phyloP scores from a whole-genome alignment of 1,140 invertebrate genomes.

The Saccostrea cuccullata region DNA sequence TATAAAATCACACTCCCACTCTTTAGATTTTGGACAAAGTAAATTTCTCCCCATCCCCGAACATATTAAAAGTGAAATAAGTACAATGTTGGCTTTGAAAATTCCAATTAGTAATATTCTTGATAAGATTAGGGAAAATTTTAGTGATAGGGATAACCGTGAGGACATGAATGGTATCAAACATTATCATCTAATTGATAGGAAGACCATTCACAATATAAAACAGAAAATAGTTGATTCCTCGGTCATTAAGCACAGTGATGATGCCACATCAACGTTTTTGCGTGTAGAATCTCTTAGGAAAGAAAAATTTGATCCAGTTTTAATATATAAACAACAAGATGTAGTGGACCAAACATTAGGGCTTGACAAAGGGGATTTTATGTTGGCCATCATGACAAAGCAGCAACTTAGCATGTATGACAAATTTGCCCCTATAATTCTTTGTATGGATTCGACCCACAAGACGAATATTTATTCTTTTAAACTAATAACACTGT shows the following conservation, averaged over 20 bases:
- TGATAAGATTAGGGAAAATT: constrained; percentile 7
- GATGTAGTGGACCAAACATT: not conserved
- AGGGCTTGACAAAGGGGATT: constrained; percentile 36
- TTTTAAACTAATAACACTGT: constrained; percentile 33
- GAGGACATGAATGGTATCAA: constrained; percentile 24
- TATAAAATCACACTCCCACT: constrained; percentile 41
- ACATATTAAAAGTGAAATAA: constrained; percentile 21
- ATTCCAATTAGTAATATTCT: constrained; percentile 41
- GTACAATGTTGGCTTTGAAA: constrained; percentile 9
- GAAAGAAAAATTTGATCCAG: constrained; percentile 17
- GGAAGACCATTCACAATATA: not conserved
- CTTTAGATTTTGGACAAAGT: constrained; percentile 30
- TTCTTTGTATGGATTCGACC: constrained; percentile 44
- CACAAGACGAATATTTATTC: constrained; percentile 41
- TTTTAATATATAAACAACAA: constrained; percentile 38
- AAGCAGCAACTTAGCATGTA: constrained; percentile 37
- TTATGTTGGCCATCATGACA: constrained; percentile 38
- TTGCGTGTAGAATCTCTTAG: constrained; percentile 2
- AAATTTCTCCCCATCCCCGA: constrained; percentile 42
- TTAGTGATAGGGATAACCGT: constrained; percentile 24
- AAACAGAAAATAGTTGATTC: constrained; percentile 35
- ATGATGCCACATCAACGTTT: constrained; percentile 38
- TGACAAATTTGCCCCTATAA: constrained; percentile 9
- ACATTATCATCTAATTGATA: constrained; percentile 36
- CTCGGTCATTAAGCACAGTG: constrained; percentile 6